These are phyloP conservation scores for Euphonia xanthogaster DNA, from an alignment of 2,797 vertebrate species.

Conservation along the genomic window DNA sequence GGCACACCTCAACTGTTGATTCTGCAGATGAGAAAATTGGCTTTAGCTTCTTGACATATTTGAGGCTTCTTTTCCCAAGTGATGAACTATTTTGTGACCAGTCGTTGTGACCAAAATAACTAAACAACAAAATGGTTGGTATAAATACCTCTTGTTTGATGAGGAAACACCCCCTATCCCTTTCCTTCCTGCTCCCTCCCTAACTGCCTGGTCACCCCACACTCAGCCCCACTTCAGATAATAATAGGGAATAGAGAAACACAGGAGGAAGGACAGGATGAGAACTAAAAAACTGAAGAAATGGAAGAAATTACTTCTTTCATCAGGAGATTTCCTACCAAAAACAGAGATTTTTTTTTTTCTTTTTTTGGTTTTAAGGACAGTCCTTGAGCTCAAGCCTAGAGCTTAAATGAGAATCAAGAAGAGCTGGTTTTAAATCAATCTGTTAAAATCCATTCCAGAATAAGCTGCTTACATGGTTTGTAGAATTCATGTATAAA, in stretches of 20 bases:
- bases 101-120: not conserved
- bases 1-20: not conserved
- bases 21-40: not conserved
- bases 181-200: not conserved
- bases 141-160: not conserved
- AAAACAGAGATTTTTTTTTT: not conserved
- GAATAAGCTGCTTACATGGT: not conserved
- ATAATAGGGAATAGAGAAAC: not conserved
- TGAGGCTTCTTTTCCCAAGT: not conserved
- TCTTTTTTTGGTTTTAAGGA: not conserved
- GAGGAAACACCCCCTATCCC: not conserved
- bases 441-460: not conserved
- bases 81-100: not conserved
- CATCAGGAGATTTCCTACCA: not conserved
- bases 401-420: not conserved
- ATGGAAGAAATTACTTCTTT: not conserved
- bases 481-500: not conserved
- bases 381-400: not conserved
- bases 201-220: not conserved
- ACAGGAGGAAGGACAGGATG: fast-evolving
- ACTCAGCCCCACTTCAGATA: not conserved
- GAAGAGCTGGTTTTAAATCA: not conserved
- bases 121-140: not conserved
- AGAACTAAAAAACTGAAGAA: not conserved
- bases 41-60: not conserved